Evolutionary conservation across 2,888 invertebrate genomes (phyloP).

Genomic region (Cataglyphis rosenhaueri): DNA sequence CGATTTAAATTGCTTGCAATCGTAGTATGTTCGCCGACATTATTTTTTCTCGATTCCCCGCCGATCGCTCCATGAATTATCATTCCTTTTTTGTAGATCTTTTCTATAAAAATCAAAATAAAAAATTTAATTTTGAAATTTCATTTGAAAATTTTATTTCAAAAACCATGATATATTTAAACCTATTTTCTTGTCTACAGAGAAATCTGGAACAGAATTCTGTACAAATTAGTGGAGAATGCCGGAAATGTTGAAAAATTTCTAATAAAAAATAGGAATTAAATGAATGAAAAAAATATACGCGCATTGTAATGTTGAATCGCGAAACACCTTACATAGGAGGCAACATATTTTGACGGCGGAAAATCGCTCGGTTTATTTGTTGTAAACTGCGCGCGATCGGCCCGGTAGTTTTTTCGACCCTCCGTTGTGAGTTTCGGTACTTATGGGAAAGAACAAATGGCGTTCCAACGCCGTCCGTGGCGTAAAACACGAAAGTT

Average conservation of each 20-base stretch:
- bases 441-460: conserved; percentile 28
- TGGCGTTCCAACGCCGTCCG: background rate
- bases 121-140: background rate
- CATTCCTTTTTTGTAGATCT: background rate
- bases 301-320: background rate
- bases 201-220: background rate
- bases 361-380: background rate
- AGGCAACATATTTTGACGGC: background rate
- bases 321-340: background rate
- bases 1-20: conserved; percentile 4
- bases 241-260: background rate
- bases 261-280: background rate
- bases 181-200: background rate
- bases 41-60: background rate
- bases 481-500: background rate
- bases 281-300: background rate
- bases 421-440: background rate
- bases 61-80: background rate
- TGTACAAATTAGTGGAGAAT: background rate
- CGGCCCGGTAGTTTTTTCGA: conserved; percentile 5
- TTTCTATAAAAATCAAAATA: background rate
- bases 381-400: background rate
- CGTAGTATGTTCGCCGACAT: background rate
- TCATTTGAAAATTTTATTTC: background rate
- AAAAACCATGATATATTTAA: background rate